Conservation (phyloP, 2,888 invertebrate species). For the Lasius platythorax region DNA sequence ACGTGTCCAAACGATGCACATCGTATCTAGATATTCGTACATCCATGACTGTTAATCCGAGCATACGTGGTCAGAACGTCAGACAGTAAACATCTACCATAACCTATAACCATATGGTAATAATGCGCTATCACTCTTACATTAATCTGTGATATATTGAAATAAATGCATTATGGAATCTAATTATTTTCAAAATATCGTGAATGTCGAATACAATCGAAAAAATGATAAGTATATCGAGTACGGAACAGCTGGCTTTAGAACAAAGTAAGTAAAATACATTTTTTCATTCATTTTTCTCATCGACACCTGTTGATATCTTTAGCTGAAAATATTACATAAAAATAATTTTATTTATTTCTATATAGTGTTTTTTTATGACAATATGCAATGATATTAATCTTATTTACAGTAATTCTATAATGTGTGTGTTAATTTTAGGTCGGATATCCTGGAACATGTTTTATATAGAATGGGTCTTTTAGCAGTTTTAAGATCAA, state of each 20-base stretch:
- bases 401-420: constrained; percentile 52
- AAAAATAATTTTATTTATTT: neutral
- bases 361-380: neutral
- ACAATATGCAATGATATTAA: constrained; percentile 18
- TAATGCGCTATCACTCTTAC: neutral
- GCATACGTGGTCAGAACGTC: neutral
- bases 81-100: neutral
- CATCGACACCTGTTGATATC: constrained; percentile 12
- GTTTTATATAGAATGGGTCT: constrained; percentile 98
- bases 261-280: constrained; percentile 92
- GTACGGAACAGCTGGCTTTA: constrained; percentile 95
- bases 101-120: neutral
- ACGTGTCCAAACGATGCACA: neutral
- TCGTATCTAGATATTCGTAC: neutral
- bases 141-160: neutral
- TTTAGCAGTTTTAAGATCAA: constrained; percentile 95
- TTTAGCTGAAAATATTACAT: neutral
- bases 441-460: constrained; percentile 94
- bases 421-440: constrained; percentile 86
- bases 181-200: constrained; percentile 84
- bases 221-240: constrained; percentile 89
- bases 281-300: constrained; percentile 9
- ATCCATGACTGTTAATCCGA: neutral
- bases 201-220: constrained; percentile 92
- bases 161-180: constrained; percentile 67